phyloP scores from a whole-genome alignment of 2,888 invertebrate species.

The Athrips mouffetella region DNA sequence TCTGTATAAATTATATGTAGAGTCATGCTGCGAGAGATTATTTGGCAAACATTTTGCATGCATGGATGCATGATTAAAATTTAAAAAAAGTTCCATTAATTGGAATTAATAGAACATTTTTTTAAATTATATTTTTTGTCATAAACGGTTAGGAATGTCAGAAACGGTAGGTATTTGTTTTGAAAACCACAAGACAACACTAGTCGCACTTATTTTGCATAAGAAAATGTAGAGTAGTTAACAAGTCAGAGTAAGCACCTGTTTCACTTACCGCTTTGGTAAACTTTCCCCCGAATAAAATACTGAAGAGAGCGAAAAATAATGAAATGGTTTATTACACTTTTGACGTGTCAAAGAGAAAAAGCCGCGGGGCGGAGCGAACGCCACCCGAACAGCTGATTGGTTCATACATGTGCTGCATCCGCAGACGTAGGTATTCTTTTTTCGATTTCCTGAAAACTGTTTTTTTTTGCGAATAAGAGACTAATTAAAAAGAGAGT shows the following conservation, averaged over 20 bases:
- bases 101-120: too few species aligned
- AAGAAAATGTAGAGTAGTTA: background rate
- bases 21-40: too few species aligned
- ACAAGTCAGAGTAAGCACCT: background rate
- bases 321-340: constrained; percentile 49
- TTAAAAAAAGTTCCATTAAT: too few species aligned
- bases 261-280: background rate
- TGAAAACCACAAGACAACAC: too few species aligned
- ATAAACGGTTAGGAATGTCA: too few species aligned
- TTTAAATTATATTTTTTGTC: too few species aligned
- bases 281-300: constrained; percentile 4
- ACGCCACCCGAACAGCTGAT: constrained; percentile 67
- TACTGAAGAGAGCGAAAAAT: constrained; percentile 1
- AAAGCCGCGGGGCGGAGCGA: constrained; percentile 69
- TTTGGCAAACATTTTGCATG: too few species aligned
- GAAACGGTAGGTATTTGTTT: too few species aligned
- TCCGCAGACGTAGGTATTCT: constrained; percentile 72
- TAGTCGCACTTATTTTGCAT: too few species aligned
- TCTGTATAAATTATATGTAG: too few species aligned
- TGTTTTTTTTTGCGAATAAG: constrained; percentile 1
- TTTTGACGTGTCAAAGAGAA: constrained; percentile 66
- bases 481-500: background rate
- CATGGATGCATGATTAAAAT: too few species aligned
- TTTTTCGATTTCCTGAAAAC: constrained; percentile 32
- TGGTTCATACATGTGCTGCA: constrained; percentile 69